Conservation (phyloP, 2,113 vertebrate species). For the Festucalex cinctus region DNA sequence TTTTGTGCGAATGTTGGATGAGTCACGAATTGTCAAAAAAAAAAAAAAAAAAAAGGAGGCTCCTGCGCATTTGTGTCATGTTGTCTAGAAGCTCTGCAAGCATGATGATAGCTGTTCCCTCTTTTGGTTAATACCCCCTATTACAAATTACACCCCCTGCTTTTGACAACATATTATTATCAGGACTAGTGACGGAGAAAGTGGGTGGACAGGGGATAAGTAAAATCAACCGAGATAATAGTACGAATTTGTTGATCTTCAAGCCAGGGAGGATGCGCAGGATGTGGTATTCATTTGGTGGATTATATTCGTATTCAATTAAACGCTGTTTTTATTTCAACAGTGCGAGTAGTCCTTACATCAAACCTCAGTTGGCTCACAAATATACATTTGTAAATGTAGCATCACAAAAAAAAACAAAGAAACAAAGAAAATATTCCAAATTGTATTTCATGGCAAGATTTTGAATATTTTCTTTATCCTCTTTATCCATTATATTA, state of each 20-base stretch:
- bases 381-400: neutral
- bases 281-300: neutral
- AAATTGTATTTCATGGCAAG: neutral
- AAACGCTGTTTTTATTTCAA: neutral
- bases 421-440: neutral
- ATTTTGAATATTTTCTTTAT: neutral
- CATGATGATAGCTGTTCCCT: slow-evolving; percentile 49
- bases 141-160: slow-evolving; percentile 37
- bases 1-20: slow-evolving; percentile 44
- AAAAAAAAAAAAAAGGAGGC: too few relatives aligned
- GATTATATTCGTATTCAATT: neutral
- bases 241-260: slow-evolving; percentile 9
- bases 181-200: slow-evolving; percentile 16
- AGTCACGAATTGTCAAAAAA: slow-evolving; percentile 48
- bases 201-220: slow-evolving; percentile 19
- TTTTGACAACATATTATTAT: slow-evolving; percentile 53
- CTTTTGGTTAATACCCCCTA: slow-evolving; percentile 53
- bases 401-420: neutral
- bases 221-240: slow-evolving; percentile 24
- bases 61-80: slow-evolving; percentile 24
- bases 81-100: slow-evolving; percentile 23
- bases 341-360: neutral
- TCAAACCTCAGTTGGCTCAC: neutral
- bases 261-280: neutral
- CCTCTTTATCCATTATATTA: neutral